A percentile compares a stretch with the other conserved stretches of the same genome.
Evolutionary conservation across 2,888 invertebrate species (phyloP).

Genomic region (Cetonia aurata): DNA sequence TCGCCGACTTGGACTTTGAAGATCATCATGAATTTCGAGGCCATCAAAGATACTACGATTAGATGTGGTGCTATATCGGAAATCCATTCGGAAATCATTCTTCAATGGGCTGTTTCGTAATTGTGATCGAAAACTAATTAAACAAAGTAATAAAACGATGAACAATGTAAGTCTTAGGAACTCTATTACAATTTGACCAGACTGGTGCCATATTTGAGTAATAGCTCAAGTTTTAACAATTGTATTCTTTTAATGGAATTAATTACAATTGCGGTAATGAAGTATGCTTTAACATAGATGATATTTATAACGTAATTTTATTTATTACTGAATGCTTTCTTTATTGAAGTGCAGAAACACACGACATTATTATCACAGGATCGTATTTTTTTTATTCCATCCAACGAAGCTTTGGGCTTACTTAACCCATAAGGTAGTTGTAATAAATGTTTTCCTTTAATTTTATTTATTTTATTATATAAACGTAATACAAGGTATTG

Average conservation of each 20-base stretch:
- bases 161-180: slow-evolving; percentile 51
- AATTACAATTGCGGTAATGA: slow-evolving; percentile 10
- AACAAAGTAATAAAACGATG: slow-evolving; percentile 29
- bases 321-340: too few species aligned
- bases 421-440: slow-evolving; percentile 65
- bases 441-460: slow-evolving; percentile 2
- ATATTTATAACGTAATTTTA: too few species aligned
- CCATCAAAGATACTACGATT: slow-evolving; percentile 65
- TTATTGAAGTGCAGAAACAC: too few species aligned
- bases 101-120: slow-evolving; percentile 67
- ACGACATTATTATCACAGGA: too few species aligned
- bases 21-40: slow-evolving; percentile 63
- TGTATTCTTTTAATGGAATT: slow-evolving; percentile 26
- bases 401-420: slow-evolving; percentile 58
- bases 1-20: slow-evolving; percentile 65
- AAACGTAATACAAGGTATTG: slow-evolving; percentile 7
- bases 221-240: slow-evolving; percentile 66
- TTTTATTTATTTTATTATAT: slow-evolving; percentile 7
- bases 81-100: slow-evolving; percentile 59
- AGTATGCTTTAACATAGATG: slow-evolving; percentile 8
- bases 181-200: slow-evolving; percentile 64
- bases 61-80: slow-evolving; percentile 40
- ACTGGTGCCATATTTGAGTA: slow-evolving; percentile 67
- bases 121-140: slow-evolving; percentile 57
- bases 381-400: slow-evolving; percentile 28